Conservation (phyloP, 37 sponge, comb jelly and placozoan species). For the Cliona cf. orientalis region DNA sequence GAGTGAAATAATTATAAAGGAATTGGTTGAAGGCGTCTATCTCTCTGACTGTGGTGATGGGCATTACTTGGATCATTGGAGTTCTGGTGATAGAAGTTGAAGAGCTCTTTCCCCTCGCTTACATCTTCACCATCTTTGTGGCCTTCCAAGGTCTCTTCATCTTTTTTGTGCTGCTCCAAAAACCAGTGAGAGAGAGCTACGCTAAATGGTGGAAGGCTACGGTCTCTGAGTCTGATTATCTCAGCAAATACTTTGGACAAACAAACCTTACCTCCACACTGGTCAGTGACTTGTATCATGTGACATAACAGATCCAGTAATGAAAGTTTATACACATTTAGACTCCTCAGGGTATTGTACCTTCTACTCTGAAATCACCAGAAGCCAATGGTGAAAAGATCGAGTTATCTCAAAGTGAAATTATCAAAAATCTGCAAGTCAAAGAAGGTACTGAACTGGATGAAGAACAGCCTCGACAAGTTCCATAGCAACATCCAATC, state of each 20-base stretch:
- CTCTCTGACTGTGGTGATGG: constrained; percentile 56
- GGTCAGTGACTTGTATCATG: too few species aligned
- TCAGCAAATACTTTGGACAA: constrained; percentile 36
- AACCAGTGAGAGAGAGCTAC: constrained; percentile 41
- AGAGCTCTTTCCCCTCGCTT: constrained; percentile 30
- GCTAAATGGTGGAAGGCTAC: constrained; percentile 50
- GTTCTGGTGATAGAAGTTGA: constrained; percentile 28
- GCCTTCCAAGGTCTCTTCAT: constrained; percentile 55
- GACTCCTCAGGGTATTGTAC: too few species aligned
- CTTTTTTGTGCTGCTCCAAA: constrained; percentile 45
- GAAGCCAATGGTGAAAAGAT: too few species aligned
- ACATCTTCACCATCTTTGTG: constrained; percentile 49
- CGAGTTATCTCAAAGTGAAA: too few species aligned
- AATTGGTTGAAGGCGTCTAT: constrained; percentile 53
- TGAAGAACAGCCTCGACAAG: too few species aligned
- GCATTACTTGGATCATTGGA: constrained; percentile 66
- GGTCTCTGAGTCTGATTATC: constrained; percentile 32
- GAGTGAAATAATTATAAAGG: constrained; percentile 6
- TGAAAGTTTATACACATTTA: too few species aligned
- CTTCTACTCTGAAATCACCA: too few species aligned
- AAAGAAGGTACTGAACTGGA: too few species aligned
- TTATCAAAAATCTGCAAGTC: too few species aligned
- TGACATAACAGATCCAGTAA: too few species aligned
- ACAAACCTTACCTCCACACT: too few species aligned
- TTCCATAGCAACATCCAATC: too few species aligned